Conservation (phyloP, 2,797 vertebrate species). For the Anguilla marmorata region DNA sequence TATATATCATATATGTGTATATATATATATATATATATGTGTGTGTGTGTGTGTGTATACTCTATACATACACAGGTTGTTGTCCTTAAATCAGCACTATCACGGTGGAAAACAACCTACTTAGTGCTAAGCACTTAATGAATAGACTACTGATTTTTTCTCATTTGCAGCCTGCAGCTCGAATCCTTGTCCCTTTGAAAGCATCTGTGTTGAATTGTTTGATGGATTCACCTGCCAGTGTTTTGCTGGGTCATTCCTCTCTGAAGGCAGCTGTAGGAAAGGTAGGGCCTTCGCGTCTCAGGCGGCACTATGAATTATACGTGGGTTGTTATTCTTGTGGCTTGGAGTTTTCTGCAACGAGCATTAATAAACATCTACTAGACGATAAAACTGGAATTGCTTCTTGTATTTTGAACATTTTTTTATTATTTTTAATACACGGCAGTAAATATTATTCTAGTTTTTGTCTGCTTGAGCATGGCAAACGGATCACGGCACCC, state of each 20-base stretch:
- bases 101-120: not conserved
- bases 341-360: not conserved
- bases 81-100: no score
- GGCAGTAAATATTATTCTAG: not conserved
- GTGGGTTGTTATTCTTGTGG: not conserved
- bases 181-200: slow-evolving; percentile 57
- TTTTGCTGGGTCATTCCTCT: slow-evolving; percentile 59
- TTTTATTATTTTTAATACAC: not conserved
- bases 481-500: no score
- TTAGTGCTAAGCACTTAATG: not conserved
- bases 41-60: no score
- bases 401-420: not conserved
- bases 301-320: not conserved
- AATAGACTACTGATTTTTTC: slow-evolving; percentile 11
- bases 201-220: slow-evolving; percentile 54
- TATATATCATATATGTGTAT: no score
- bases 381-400: not conserved
- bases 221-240: slow-evolving; percentile 63
- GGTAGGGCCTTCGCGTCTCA: slow-evolving; percentile 53
- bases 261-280: slow-evolving; percentile 46
- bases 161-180: slow-evolving; percentile 56
- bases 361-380: not conserved
- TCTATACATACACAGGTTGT: no score
- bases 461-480: not conserved
- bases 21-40: no score